Base-by-base conservation (phyloP, 2,888 invertebrate genomes). In the Habroteleia sp. region DNA sequence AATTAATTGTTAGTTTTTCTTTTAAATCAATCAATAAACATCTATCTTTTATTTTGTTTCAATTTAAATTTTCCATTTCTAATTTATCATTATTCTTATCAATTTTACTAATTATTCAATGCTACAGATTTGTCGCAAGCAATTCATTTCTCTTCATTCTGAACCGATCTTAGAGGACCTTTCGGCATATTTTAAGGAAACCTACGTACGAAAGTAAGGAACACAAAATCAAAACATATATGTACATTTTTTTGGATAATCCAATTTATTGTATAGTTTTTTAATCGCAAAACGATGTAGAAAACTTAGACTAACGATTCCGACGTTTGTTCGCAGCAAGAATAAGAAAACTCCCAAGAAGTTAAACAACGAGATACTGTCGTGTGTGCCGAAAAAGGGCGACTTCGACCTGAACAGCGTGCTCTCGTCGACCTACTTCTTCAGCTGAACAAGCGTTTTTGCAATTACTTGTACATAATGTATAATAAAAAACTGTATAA, bases 121-220 rank as follows among this genome's bases (percentile, higher is more conserved):
- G 13, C 72, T 77, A 11, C 89, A 96, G 95, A 94, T 98, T 74
- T 98, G 98, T 83, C 92, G 99, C n/a, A 94, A 99, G 86, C 97
- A 99, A 88, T 99, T 99, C 90, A 96, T 99, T n/a, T 93, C 95
- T 0, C 91, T 99, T 5, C 98, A 99, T 89, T 95, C 94, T 17
- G 93, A 97, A 85, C 97, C 97, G 0, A 96, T 99, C 80, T 90
- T 99, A 44, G 94, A 97, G 83, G 91, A 97, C 84, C 90, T 98
- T 52, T 96, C 97, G 0, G 82, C 92, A 11, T 95, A 93, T 87
- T 90, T 98, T 58, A 83, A 91, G 0, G 84, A 92, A 14, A 92
- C 91, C 83, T 96, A 93, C 86, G 8, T 8, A 10, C 11, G 1
- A 1, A 5, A 11, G 8, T n/a, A 33, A 33, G 11, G n/a, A n/a